Evolutionary conservation across 2,113 vertebrate species (phyloP).

Genomic region (Lepidothrix coronata): DNA sequence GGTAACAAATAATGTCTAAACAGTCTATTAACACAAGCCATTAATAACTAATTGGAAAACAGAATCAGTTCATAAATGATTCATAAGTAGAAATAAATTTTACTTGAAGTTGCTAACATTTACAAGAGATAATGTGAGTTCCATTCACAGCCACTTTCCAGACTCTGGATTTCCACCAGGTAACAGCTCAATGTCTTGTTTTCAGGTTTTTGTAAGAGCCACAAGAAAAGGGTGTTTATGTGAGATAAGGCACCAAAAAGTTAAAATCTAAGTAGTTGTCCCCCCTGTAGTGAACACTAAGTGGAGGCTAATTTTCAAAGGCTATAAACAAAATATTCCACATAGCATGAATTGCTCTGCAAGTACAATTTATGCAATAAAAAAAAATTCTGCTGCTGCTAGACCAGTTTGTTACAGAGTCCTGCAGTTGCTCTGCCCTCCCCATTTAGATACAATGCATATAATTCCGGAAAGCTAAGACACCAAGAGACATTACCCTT

Average conservation of each 20-base stretch:
- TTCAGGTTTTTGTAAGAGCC: neutral
- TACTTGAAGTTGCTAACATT: neutral
- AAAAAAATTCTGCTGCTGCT: neutral
- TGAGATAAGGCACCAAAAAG: neutral
- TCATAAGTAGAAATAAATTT: neutral
- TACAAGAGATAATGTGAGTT: neutral
- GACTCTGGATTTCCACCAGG: neutral
- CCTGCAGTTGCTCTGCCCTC: neutral
- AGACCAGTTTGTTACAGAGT: neutral
- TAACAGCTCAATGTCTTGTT: neutral
- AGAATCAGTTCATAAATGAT: neutral
- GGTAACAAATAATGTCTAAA: neutral
- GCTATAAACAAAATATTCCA: neutral
- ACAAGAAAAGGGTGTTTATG: neutral
- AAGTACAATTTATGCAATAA: neutral
- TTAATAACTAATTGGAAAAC: neutral
- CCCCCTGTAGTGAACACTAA: neutral
- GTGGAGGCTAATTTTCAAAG: neutral
- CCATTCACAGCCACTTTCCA: neutral
- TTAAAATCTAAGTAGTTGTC: neutral
- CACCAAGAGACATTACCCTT: neutral
- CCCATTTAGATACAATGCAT: neutral
- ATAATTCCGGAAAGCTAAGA: neutral
- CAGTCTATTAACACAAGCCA: neutral
- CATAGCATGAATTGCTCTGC: neutral